These are phyloP conservation scores for Mastacembelus armatus DNA, from an alignment of 2,797 vertebrate species.

Conservation along the genomic window DNA sequence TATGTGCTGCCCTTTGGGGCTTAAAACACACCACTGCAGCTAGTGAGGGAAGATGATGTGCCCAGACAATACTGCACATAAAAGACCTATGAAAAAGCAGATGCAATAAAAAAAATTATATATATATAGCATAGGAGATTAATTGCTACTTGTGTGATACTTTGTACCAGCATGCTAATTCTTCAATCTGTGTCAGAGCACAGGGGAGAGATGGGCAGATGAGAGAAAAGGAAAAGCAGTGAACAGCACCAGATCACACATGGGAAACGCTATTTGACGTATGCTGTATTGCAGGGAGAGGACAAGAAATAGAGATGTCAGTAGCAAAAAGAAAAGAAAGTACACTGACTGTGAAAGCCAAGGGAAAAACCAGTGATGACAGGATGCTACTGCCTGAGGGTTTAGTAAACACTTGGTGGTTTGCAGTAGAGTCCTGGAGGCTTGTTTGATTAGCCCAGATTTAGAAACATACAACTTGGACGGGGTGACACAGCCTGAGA, in stretches of 20 bases:
- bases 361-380: constrained; percentile 40
- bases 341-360: constrained; percentile 28
- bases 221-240: constrained; percentile 36
- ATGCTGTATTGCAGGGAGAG: constrained; percentile 1
- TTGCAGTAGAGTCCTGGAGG: constrained; percentile 27
- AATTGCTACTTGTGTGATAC: constrained; percentile 26
- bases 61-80: constrained; percentile 19
- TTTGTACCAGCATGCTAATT: constrained; percentile 39
- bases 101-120: constrained; percentile 20
- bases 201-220: constrained; percentile 52
- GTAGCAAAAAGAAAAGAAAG: constrained; percentile 17
- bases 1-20: constrained; percentile 57
- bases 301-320: neutral
- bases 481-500: neutral
- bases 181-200: constrained; percentile 64
- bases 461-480: constrained; percentile 28
- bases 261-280: constrained; percentile 35
- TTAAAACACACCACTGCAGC: constrained; percentile 59
- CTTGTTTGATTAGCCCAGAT: constrained; percentile 38
- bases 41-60: constrained; percentile 44
- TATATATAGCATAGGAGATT: constrained; percentile 27
- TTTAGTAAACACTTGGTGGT: constrained; percentile 24
- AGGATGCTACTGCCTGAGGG: constrained; percentile 50
- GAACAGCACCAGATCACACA: constrained; percentile 30
- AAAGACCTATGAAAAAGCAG: constrained; percentile 15